These are phyloP conservation scores for Musca vetustissima DNA, from an alignment of 1,140 invertebrate genomes.

Conservation along the genomic window DNA sequence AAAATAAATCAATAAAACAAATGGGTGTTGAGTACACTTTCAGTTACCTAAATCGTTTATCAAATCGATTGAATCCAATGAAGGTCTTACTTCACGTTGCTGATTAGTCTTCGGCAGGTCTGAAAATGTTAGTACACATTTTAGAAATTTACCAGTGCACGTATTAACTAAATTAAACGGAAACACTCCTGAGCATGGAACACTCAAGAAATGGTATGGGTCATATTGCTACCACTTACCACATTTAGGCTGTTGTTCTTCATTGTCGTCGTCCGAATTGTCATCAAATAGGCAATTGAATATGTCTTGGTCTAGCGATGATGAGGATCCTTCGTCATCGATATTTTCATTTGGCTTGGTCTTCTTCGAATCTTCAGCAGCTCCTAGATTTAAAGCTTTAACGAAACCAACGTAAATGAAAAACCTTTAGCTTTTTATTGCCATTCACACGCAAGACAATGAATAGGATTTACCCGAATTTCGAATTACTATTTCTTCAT, in stretches of 20 bases:
- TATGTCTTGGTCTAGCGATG: conserved; percentile 30
- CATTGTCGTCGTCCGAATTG: conserved; percentile 26
- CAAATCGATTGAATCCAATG: too few relatives aligned
- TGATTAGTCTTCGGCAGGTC: too few relatives aligned
- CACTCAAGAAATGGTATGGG: too few relatives aligned
- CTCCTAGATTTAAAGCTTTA: conserved; percentile 2
- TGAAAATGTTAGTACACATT: too few relatives aligned
- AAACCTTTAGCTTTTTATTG: background rate
- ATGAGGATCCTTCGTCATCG: conserved; percentile 26
- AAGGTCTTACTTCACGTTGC: too few relatives aligned
- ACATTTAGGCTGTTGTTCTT: background rate
- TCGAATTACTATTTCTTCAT: conserved; percentile 31
- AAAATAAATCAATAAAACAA: too few relatives aligned
- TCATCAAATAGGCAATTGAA: conserved; percentile 31
- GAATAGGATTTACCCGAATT: conserved; percentile 23
- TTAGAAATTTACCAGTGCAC: too few relatives aligned
- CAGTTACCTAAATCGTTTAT: too few relatives aligned
- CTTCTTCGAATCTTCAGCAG: conserved; percentile 1
- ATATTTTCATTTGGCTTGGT: background rate
- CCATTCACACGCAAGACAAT: background rate
- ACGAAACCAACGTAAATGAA: too few relatives aligned
- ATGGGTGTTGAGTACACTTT: too few relatives aligned
- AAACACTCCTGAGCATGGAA: too few relatives aligned
- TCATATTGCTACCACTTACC: background rate
- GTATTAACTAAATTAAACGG: too few relatives aligned